A percentile compares a stretch with the other conserved stretches of the same genome.
Conservation (phyloP, 2,113 vertebrate genomes). For the Leptobrachium leishanense region DNA sequence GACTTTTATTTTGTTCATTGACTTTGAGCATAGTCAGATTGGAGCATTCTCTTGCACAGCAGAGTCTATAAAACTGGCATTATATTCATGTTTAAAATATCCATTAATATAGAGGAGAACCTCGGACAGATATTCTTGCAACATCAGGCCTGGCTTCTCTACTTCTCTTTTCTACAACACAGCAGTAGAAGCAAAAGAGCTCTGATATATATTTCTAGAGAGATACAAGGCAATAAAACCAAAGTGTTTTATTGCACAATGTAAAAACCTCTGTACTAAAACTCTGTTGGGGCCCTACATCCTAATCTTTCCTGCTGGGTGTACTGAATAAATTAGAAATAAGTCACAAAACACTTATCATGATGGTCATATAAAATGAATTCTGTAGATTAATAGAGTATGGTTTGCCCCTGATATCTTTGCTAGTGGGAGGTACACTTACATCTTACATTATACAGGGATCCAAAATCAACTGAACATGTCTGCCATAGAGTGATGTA, state of each 20-base stretch:
- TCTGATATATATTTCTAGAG: conserved; percentile 28
- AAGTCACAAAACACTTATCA: conserved; percentile 18
- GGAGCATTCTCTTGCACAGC: conserved; percentile 16
- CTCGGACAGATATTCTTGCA: conserved; percentile 53
- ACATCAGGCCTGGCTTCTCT: conserved; percentile 34
- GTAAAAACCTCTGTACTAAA: conserved; percentile 28
- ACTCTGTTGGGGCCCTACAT: conserved; percentile 27
- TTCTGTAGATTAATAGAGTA: not conserved
- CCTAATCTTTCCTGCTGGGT: conserved; percentile 20
- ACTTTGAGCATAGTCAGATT: conserved; percentile 40
- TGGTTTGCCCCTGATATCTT: not conserved
- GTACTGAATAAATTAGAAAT: conserved; percentile 37
- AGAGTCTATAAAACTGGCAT: conserved; percentile 46
- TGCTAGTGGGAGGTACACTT: conserved; percentile 3
- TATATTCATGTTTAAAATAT: conserved; percentile 62
- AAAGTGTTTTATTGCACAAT: conserved; percentile 11
- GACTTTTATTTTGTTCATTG: conserved; percentile 46
- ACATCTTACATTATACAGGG: not conserved
- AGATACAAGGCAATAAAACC: conserved; percentile 45
- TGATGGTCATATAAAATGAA: not conserved
- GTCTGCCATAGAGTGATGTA: too few relatives aligned
- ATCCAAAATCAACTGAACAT: too few relatives aligned
- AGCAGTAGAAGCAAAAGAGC: conserved; percentile 20
- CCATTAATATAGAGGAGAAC: conserved; percentile 66
- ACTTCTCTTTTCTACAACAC: conserved; percentile 5